Evolutionary conservation across 2,797 vertebrate genomes (phyloP), one percentile per base, ranked within the genome.

Genomic region (Gallinago nigripennis): DNA sequence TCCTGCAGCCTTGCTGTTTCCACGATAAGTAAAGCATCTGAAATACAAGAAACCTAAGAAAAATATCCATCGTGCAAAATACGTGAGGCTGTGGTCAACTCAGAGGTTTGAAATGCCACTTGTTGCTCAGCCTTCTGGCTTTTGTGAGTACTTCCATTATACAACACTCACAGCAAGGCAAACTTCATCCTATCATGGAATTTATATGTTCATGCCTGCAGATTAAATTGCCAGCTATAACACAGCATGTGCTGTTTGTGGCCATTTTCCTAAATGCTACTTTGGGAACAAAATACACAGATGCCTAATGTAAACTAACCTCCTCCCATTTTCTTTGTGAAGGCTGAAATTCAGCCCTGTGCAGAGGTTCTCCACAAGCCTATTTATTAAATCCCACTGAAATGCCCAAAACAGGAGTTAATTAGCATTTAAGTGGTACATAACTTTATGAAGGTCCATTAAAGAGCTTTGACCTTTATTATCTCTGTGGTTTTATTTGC

Each of bases 141-240:
- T 91, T 78, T 64, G 54, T n/a, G 91, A 96, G 66, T 23, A 5
- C 73, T 93, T 80, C 68, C 94, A 72, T 87, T 88, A 90, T 25
- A 50, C 86, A 91, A 33, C 64, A 82, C 64, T 90, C 73, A 1
- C 58, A 78, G 88, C 88, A 70, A 77, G 0, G 25, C 69, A 94
- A 94, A 64, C 90, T 84, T 73, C 68, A 79, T 37, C 79, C 65
- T 60, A 19, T 39, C 86, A 5, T 14, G 79, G 92, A 81, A 89
- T 95, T 95, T 81, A 56, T 82, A 53, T 6, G 53, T 28, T 89
- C 56, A 5, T 95, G 88, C 89, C 95, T 88, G 95, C 91, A 94
- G 94, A 96, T 96, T 89, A 96, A 97, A 94, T 90, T 94, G 92
- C 85, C 41, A 77, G 53, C 87, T 95, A 45, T 94, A 96, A 95